Evolutionary conservation across 2,113 vertebrate genomes (phyloP).

Genomic region (Rhynchomys soricoides): DNA sequence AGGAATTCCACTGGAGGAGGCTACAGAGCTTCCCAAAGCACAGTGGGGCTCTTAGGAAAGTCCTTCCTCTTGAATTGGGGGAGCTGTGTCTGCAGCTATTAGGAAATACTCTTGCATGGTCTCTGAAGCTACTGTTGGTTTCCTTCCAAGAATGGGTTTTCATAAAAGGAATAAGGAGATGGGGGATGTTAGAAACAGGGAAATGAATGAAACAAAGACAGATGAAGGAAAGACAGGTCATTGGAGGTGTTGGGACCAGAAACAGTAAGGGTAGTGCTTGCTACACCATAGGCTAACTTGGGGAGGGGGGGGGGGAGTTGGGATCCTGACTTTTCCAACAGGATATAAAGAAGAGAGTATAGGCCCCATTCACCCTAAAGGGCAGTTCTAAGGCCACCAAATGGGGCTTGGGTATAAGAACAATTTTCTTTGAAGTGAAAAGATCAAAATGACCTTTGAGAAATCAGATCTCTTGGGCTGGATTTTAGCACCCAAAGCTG

Average conservation of each 20-base stretch:
- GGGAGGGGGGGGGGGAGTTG: too few relatives aligned
- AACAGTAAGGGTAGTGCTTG: background rate
- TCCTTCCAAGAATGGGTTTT: background rate
- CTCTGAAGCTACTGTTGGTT: background rate
- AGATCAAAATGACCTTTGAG: constrained; percentile 84
- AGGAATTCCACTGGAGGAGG: background rate
- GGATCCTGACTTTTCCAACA: background rate
- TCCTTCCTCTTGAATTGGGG: background rate
- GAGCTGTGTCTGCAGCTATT: background rate
- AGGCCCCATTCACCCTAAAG: background rate
- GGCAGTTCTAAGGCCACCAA: constrained; percentile 30
- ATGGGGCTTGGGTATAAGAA: background rate
- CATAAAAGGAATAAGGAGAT: background rate
- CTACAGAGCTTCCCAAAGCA: background rate
- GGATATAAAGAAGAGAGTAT: background rate
- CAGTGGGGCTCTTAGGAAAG: background rate
- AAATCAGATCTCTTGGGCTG: constrained; percentile 84
- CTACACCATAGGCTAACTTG: background rate
- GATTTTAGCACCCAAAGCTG: constrained; percentile 81
- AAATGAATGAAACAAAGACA: background rate
- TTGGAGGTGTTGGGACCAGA: background rate
- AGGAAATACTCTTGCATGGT: background rate
- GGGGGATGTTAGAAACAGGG: background rate
- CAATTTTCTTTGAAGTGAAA: constrained; percentile 83
- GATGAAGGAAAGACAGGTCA: background rate